Percentiles rank a stretch among this genome's conserved stretches.
These are phyloP conservation scores for Dromas ardeola DNA, from an alignment of 2,113 vertebrate species.

Conservation along the genomic window DNA sequence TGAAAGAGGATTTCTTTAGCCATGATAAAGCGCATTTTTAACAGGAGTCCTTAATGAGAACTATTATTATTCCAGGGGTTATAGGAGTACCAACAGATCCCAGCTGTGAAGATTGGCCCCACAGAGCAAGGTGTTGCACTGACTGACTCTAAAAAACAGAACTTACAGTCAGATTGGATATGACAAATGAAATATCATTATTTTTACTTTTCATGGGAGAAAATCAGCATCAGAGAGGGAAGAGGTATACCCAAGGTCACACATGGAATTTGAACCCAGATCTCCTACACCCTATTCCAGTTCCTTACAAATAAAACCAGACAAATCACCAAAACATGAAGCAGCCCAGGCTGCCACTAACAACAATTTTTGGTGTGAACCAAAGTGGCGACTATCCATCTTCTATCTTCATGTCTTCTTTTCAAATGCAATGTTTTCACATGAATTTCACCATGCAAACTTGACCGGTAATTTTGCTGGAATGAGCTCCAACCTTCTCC, in stretches of 20 bases:
- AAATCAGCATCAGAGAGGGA: not conserved
- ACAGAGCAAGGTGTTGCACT: not conserved
- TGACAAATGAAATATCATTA: not conserved
- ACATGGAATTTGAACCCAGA: not conserved
- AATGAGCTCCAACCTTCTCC: not conserved
- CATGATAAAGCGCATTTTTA: constrained; percentile 11
- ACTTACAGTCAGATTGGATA: not conserved
- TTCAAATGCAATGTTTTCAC: not conserved
- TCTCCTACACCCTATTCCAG: not conserved
- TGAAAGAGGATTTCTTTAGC: not conserved
- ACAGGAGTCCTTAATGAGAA: not conserved
- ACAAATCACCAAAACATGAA: not conserved
- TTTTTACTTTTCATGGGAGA: not conserved
- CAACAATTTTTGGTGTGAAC: not conserved
- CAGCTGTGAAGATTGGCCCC: not conserved
- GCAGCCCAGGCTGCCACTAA: not conserved
- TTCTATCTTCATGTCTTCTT: not conserved
- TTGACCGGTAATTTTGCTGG: not conserved
- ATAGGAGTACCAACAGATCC: not conserved
- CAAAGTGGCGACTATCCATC: not conserved
- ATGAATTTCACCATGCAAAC: not conserved
- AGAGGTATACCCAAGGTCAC: not conserved
- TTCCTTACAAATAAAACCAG: not conserved
- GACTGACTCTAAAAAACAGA: not conserved
- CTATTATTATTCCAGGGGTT: not conserved